phyloP scores from a whole-genome alignment of 2,888 invertebrate genomes.

The Oeneis ivallda region DNA sequence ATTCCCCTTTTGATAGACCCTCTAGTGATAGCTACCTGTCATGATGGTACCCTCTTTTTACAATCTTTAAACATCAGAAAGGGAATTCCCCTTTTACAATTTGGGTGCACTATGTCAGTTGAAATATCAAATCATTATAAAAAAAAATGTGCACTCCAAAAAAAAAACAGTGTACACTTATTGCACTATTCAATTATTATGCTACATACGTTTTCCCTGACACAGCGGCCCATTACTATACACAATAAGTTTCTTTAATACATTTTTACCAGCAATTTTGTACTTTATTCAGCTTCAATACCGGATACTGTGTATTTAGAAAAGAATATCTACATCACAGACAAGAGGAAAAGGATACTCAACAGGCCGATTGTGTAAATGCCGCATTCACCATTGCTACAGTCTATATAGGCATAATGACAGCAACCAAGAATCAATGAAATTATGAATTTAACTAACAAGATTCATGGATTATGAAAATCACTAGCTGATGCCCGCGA shows the following conservation, averaged over 20 bases:
- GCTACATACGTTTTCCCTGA: conserved; percentile 61
- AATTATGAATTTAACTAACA: no score
- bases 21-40: background rate
- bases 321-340: conserved; percentile 42
- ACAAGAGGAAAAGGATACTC: background rate
- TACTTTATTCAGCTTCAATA: conserved; percentile 71
- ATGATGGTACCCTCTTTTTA: background rate
- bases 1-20: no score
- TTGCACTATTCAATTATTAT: conserved; percentile 78
- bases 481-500: no score
- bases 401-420: no score
- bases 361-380: no score
- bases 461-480: no score
- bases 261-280: conserved; percentile 72
- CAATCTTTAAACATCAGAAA: background rate
- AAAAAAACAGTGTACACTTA: conserved; percentile 47
- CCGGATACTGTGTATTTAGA: conserved; percentile 46
- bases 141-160: conserved; percentile 19
- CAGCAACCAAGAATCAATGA: no score
- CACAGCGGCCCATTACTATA: conserved; percentile 55
- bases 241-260: conserved; percentile 56
- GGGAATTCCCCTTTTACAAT: background rate
- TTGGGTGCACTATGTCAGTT: background rate
- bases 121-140: conserved; percentile 6
- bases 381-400: no score